Evolutionary conservation across 2,113 vertebrate genomes (phyloP).

Genomic region (Budorcas taxicolor): DNA sequence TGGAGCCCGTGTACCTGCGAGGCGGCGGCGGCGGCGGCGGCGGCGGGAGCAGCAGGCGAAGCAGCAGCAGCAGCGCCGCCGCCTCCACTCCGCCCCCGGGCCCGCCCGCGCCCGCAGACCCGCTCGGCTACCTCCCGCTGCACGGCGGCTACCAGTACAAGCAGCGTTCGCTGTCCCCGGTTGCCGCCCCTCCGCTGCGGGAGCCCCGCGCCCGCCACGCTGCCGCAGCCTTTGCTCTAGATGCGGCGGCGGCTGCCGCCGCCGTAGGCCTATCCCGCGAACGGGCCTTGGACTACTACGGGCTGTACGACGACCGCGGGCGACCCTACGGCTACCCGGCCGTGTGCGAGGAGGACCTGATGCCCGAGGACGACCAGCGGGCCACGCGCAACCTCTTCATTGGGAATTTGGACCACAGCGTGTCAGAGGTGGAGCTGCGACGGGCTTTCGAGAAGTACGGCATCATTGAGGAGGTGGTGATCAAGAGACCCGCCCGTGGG

Average conservation of each 20-base stretch:
- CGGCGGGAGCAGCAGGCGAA: slow-evolving; percentile 70
- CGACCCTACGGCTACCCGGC: slow-evolving; percentile 87
- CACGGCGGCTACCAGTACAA: slow-evolving; percentile 88
- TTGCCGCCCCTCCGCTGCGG: slow-evolving; percentile 84
- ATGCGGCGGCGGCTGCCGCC: slow-evolving; percentile 86
- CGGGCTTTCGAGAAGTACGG: slow-evolving; percentile 96
- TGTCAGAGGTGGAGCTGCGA: slow-evolving; percentile 91
- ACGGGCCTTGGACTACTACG: slow-evolving; percentile 92
- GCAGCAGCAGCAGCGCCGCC: slow-evolving; percentile 74
- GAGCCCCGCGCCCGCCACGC: slow-evolving; percentile 86
- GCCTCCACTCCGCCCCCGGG: slow-evolving; percentile 79
- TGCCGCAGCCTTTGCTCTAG: slow-evolving; percentile 80
- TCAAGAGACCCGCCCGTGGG: slow-evolving; percentile 91
- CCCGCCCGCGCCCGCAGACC: slow-evolving; percentile 85
- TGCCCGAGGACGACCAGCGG: slow-evolving; percentile 96
- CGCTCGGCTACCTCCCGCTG: slow-evolving; percentile 85
- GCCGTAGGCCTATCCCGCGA: slow-evolving; percentile 88
- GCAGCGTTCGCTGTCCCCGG: slow-evolving; percentile 91
- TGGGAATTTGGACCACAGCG: slow-evolving; percentile 93
- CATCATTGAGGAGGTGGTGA: slow-evolving; percentile 96
- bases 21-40: slow-evolving; percentile 74
- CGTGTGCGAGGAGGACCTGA: slow-evolving; percentile 91
- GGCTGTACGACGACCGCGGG: slow-evolving; percentile 91
- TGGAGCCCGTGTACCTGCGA: slow-evolving; percentile 93
- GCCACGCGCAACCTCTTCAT: slow-evolving; percentile 98